Base-by-base conservation (phyloP, 1,140 invertebrate species). In the Anadara kagoshimensis region DNA sequence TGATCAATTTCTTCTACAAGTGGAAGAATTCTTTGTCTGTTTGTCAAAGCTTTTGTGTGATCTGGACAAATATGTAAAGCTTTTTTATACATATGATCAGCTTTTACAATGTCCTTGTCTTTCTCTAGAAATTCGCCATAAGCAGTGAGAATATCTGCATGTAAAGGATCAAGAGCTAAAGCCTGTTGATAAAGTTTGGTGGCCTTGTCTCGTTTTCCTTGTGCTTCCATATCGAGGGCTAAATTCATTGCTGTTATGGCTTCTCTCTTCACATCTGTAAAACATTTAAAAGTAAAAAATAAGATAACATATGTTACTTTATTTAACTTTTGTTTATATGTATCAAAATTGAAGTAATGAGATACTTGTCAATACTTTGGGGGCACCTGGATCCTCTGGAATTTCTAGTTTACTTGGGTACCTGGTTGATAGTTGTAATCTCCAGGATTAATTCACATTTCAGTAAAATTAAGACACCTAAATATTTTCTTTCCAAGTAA, bases 51-150 rank as follows among this genome's bases (percentile, higher is more conserved):
- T 76, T 96, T 83, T 92, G 91, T 90, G 87, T 99, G 95, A 58
- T 93, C 92, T 0, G 97, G 97, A 87, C 94, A 93, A 65, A 94
- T 92, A 47, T 93, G 93, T 51, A 99, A 89, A 10, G 97, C 97
- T 87, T 92, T 91, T 11, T 92, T 92, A 87, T 97, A 98, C 76
- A 96, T 92, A 82, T 96, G 94, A 90, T 99, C 96, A 5, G 98
- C 98, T 85, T 92, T 92, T 1, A 98, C 92, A 26, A 98, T 90
- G 90, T 99, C 95, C 43, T 95, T 92, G 78, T 95, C 92, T 66
- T 94, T 92, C 89, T 99, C 97, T 29, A 98, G 87, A 89, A 97
- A 97, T 89, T 98, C 96, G 36, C 97, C 97, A 89, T 97, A 98
- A 78, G 95, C 93, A 80, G 95, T 96, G 14, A 99, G 89, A 58